Base-by-base conservation (phyloP, 1,140 invertebrate species). In the Plectus sambesii region DNA sequence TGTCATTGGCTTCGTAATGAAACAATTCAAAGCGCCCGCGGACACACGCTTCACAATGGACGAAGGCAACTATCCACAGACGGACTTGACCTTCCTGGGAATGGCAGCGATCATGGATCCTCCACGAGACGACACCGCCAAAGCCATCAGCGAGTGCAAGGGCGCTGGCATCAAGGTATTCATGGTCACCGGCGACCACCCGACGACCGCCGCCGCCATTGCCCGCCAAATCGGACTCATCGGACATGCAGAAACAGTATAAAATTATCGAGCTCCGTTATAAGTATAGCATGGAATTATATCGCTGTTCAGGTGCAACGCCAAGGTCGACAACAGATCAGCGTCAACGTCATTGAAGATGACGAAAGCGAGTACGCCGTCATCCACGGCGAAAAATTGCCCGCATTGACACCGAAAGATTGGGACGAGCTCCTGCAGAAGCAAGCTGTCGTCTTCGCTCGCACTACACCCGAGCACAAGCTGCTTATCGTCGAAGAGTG, bases 391-490 rank as follows among this genome's bases (percentile, higher is more conserved):
- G 51, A 66, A 42, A 49, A 56, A 37, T 54, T 64, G 36, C 62
- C 60, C n/a, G 42, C 35, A 8, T 29, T 65, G 12, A 55, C 20
- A 12, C 46, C 48, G 6, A 39, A 42, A 12, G 51, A 67, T 44
- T 65, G 63, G 63, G 62, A 67, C 44, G 20, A 33, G 8, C 23
- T 60, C 23, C 22, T 66, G 20, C 15, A 74, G 80, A 35, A 79
- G 77, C 44, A 80, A 84, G 83, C 85, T 69, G 85, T 87, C 33
- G 84, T 86, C 0, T 86, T 86, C 62, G 84, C 84, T 1, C 70
- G 84, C 24, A 86, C 83, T 0, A 84, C 83, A 0, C 84, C 84
- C 0, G 82, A 83, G 40, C 84, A 86, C 57, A 87, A 86, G 53
- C 57, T 86, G 1, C 74, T 82, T 15, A 87, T 86, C 58, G 84